Evolutionary conservation across 2,113 vertebrate species (phyloP), one percentile per base, ranked within the genome.

Genomic region (Perccottus glenii): DNA sequence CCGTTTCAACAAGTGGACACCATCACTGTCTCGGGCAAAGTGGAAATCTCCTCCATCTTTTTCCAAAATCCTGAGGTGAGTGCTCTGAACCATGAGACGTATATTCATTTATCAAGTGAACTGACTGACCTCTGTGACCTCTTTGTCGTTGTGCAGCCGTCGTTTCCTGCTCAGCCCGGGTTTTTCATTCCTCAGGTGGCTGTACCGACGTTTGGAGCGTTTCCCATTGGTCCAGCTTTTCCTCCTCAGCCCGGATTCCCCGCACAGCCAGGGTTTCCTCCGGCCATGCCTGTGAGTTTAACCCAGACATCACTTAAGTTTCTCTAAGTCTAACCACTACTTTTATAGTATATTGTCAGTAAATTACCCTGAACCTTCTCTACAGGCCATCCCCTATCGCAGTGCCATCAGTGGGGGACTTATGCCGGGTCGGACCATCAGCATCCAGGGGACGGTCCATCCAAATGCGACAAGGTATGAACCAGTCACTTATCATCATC

Each of bases 351-450:
- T 46, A 5, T 32, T 46, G 6, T 55, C 35, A 3, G 19, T 27
- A 3, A 27, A 27, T 27, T 1, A 27, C 19, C 19, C 19, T 27
- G 19, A 27, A 27, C 19, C 1, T 14, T 80, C 6, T 70, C 2
- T 59, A 0, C 72, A 95, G 94, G 11, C 5, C 1, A 12, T 94
- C 6, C 94, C 94, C 10, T 94, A 90, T 71, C 88, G 58, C 55
- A 70, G 68, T 3, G 0, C n/a, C 15, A 93, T 95, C 64, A 76
- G 15, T 0, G 91, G 93, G 1, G 95, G 94, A 55, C 63, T 95
- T 19, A 51, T 9, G 12, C 82, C 88, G 2, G 91, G 89, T 36
- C 91, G 75, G 80, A 87, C 68, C 53, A 89, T 96, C 80, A 77
- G 80, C 0, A 74, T 96, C 50, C 82, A 90, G 0, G 95, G 95